These are phyloP conservation scores for Teleogryllus occipitalis DNA, from an alignment of 1,140 invertebrate species.

Conservation along the genomic window DNA sequence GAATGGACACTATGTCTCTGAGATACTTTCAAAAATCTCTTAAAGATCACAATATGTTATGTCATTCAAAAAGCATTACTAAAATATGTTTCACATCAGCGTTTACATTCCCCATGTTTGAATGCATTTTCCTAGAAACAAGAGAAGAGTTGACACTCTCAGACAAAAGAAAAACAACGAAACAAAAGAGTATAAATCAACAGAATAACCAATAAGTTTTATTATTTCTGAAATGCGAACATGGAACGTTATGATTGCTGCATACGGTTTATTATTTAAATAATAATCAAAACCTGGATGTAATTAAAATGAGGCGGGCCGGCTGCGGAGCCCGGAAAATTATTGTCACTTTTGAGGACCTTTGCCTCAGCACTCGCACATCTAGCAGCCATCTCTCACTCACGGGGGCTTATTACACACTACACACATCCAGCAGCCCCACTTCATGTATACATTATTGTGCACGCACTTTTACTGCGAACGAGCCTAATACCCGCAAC, in stretches of 20 bases:
- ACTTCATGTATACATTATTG: neutral
- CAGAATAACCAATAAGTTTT: conserved; percentile 12
- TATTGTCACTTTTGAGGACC: neutral
- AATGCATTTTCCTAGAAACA: too few relatives aligned
- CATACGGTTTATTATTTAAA: neutral
- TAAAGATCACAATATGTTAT: too few relatives aligned
- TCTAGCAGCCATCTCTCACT: too few relatives aligned
- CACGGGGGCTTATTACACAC: neutral
- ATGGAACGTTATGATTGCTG: conserved; percentile 14
- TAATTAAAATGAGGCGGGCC: neutral
- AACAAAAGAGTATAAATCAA: neutral
- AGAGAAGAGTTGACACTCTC: too few relatives aligned
- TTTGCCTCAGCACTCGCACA: neutral
- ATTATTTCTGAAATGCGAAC: conserved; percentile 17
- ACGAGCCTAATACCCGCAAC: too few relatives aligned
- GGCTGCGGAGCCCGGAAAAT: neutral
- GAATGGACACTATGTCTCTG: too few relatives aligned
- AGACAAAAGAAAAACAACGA: neutral
- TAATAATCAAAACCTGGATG: conserved; percentile 14
- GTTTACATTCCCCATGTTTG: too few relatives aligned
- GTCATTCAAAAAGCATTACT: too few relatives aligned
- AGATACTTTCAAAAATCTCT: too few relatives aligned
- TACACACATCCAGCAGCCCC: neutral
- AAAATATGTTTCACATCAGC: too few relatives aligned
- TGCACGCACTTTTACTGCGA: too few relatives aligned